Conservation (phyloP, 2,797 vertebrate species). For the Myotis vivesi region DNA sequence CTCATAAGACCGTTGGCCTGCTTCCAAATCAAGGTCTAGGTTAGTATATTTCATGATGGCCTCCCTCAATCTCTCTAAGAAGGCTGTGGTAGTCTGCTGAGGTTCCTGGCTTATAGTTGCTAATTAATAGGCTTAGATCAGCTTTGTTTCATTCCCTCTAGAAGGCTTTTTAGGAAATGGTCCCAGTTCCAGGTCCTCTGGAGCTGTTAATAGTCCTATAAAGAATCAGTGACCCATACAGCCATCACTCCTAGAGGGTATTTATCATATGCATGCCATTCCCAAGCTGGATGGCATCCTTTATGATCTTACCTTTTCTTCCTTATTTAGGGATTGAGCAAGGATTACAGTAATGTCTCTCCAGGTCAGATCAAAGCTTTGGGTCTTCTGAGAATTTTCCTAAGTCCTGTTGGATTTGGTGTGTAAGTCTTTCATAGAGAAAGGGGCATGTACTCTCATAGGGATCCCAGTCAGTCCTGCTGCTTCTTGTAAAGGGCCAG, state of each 20-base stretch:
- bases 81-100: background rate
- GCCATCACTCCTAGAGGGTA: background rate
- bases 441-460: background rate
- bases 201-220: too few relatives aligned
- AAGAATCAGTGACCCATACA: background rate
- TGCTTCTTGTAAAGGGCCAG: background rate
- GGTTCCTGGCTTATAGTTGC: background rate
- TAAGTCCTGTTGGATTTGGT: background rate
- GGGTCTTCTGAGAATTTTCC: background rate
- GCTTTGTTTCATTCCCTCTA: background rate
- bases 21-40: background rate
- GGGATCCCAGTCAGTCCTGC: background rate
- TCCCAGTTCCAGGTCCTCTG: background rate
- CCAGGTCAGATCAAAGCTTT: background rate
- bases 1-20: background rate
- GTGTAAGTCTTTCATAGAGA: background rate
- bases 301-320: background rate
- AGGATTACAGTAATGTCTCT: background rate
- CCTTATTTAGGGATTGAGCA: background rate
- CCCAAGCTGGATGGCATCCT: background rate
- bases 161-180: background rate
- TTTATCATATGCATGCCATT: background rate
- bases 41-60: background rate
- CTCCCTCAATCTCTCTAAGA: background rate
- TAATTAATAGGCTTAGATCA: background rate